Base-by-base conservation (phyloP, 2,888 invertebrate species). In the Eucera pruinosa region DNA sequence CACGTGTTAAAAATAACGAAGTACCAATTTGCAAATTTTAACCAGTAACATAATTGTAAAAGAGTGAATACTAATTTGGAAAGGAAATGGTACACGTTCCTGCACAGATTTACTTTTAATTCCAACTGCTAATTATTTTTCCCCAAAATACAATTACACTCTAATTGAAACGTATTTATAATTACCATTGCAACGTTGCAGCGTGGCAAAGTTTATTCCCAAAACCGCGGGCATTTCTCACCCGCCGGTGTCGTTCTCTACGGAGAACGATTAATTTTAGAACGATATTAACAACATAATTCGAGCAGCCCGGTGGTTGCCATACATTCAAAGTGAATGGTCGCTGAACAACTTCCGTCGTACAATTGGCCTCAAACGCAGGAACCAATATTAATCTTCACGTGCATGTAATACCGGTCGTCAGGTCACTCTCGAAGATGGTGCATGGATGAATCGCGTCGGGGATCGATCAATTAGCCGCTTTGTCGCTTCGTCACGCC, bases 401-500 rank as follows among this genome's bases (percentile, higher is more conserved):
- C 11, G 54, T 15, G 41, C 67, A 39, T 39, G 61, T 74, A 74
- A 48, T n/a, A 36, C 27, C 41, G 60, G 57, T 64, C 45, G 76
- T 58, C 58, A 60, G 82, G 68, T 73, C 75, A 66, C 52, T 74
- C 61, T 71, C 75, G 76, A 83, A 83, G 83, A 85, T 73, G 81
- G 69, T 73, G 69, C 58, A 72, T 66, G 74, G 64, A 57, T 75
- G 80, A 78, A 73, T 62, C 72, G 78, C 72, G 77, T 30, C 54
- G 67, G 57, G 73, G 73, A 85, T 85, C 85, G 86, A 85, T 85
- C 83, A 83, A 85, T 85, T 85, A 85, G 72, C 83, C 71, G 82
- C 82, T 80, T 80, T 80, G 85, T 81, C 77, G 82, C 77, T 52
- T 76, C 78, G 73, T 77, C 82, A 78, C 77, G 72, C 73, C 75